Conservation (phyloP, 2,797 vertebrate species). For the Pangasius krempfi region DNA sequence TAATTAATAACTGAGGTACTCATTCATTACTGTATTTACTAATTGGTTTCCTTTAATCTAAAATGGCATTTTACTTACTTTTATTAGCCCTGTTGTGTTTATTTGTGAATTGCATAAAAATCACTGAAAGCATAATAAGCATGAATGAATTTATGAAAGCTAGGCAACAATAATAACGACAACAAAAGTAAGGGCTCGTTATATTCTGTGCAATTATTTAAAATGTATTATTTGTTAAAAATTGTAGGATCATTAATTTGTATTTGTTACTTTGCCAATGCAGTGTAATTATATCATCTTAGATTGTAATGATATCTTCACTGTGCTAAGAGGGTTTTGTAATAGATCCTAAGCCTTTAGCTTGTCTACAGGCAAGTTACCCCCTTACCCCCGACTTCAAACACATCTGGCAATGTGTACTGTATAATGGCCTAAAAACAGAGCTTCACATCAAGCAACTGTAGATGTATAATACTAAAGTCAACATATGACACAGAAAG, state of each 20-base stretch:
- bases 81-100: neutral
- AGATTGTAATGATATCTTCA: neutral
- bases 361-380: slow-evolving; percentile 25
- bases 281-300: neutral
- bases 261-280: neutral
- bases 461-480: neutral
- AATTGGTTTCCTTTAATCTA: neutral
- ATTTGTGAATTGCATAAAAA: neutral
- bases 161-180: neutral
- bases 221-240: neutral
- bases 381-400: neutral
- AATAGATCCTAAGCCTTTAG: slow-evolving; percentile 14
- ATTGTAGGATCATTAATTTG: neutral
- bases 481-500: neutral
- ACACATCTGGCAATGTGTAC: neutral
- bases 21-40: neutral
- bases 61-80: neutral
- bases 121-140: neutral
- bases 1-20: neutral
- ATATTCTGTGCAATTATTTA: neutral
- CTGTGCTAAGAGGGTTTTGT: neutral
- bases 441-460: neutral
- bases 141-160: neutral
- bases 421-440: neutral
- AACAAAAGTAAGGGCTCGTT: neutral